A percentile compares a stretch with the other conserved stretches of the same genome.
Conservation (phyloP, 2,888 invertebrate species). For the Falcaria lacertinaria region DNA sequence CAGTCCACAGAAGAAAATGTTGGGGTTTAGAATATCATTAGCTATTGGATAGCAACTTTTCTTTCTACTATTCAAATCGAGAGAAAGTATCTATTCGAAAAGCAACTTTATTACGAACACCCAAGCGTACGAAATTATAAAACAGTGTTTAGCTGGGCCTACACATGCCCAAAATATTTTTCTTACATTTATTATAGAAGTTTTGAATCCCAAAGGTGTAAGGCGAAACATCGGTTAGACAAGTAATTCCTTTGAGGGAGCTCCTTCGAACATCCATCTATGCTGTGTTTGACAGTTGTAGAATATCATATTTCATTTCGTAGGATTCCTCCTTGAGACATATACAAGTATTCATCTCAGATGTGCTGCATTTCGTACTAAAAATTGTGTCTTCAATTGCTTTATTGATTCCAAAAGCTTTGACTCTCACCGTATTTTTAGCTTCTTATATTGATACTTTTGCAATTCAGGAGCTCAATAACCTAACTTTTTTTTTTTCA, state of each 20-base stretch:
- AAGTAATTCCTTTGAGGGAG: slow-evolving; percentile 30
- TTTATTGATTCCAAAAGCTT: neutral
- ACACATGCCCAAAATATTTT: slow-evolving; percentile 16
- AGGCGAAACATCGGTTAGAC: slow-evolving; percentile 20
- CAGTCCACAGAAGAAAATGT: too few relatives aligned
- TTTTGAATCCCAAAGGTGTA: slow-evolving; percentile 32
- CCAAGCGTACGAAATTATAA: neutral
- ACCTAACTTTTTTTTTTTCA: too few relatives aligned
- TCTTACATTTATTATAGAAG: slow-evolving; percentile 35
- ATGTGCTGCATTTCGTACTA: too few relatives aligned
- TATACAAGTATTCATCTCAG: neutral
- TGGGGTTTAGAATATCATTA: too few relatives aligned
- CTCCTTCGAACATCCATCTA: slow-evolving; percentile 46
- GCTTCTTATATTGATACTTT: too few relatives aligned
- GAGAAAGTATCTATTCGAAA: neutral
- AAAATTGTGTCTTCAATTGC: neutral
- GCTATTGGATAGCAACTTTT: too few relatives aligned
- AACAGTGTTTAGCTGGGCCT: neutral
- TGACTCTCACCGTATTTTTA: too few relatives aligned
- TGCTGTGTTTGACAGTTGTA: slow-evolving; percentile 46
- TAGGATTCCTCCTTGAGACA: slow-evolving; percentile 10
- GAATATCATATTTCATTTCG: slow-evolving; percentile 41
- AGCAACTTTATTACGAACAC: neutral
- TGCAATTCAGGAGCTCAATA: too few relatives aligned
- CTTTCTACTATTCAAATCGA: too few relatives aligned